Percentiles rank a stretch among this genome's conserved stretches.
phyloP scores from a whole-genome alignment of 2,113 vertebrate species.

The Trichomycterus rosablanca region DNA sequence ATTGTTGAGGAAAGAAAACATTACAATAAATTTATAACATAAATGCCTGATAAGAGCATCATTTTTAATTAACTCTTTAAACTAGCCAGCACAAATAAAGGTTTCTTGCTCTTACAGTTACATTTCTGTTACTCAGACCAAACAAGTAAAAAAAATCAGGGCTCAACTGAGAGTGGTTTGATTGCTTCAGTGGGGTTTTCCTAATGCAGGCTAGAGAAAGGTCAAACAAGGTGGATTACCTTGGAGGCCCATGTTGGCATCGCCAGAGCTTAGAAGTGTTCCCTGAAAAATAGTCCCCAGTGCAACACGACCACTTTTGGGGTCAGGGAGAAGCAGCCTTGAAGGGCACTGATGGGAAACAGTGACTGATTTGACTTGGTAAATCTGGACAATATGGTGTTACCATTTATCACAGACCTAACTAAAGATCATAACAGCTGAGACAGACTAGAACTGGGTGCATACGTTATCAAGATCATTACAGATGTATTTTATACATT shows the following conservation, averaged over 20 bases:
- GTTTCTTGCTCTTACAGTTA: background rate
- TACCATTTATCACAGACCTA: slow-evolving; percentile 41
- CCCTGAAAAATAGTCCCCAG: slow-evolving; percentile 51
- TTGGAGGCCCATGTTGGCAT: slow-evolving; percentile 51
- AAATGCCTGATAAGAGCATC: background rate
- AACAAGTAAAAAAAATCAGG: slow-evolving; percentile 13
- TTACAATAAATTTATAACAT: background rate
- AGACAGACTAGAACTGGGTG: slow-evolving; percentile 32
- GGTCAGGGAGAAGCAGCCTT: slow-evolving; percentile 47
- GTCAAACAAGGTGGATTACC: slow-evolving; percentile 52
- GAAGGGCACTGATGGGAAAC: slow-evolving; percentile 54
- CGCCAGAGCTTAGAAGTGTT: slow-evolving; percentile 51
- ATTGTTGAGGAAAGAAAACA: too few relatives aligned
- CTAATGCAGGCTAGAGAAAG: slow-evolving; percentile 47
- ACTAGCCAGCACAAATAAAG: slow-evolving; percentile 9
- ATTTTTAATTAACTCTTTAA: too few relatives aligned
- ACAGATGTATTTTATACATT: background rate
- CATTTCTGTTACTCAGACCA: slow-evolving; percentile 4
- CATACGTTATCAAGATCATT: slow-evolving; percentile 7
- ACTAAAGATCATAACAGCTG: slow-evolving; percentile 33
- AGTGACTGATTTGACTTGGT: slow-evolving; percentile 50
- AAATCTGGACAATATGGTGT: slow-evolving; percentile 44
- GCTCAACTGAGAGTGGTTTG: slow-evolving; percentile 21
- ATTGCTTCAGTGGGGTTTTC: slow-evolving; percentile 42
- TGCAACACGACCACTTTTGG: slow-evolving; percentile 51